These are phyloP conservation scores for Sebastes variabilis DNA, from an alignment of 2,797 vertebrate species.

Conservation along the genomic window DNA sequence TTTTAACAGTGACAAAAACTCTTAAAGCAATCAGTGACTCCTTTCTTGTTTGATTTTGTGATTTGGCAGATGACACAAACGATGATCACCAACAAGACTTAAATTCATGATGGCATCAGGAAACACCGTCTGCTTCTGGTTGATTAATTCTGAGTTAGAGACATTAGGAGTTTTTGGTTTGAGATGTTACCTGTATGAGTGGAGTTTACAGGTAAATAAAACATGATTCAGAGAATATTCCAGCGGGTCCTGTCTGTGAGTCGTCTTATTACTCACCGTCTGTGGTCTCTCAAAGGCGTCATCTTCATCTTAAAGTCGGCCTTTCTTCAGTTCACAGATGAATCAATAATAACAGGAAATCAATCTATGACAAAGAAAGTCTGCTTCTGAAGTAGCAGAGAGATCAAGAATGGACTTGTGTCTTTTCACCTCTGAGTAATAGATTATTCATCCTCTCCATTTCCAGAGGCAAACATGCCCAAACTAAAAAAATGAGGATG, in stretches of 20 bases:
- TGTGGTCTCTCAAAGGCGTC: neutral
- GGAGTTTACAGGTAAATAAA: neutral
- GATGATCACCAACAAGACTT: neutral
- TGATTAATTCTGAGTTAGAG: too few relatives aligned
- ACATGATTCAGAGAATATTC: neutral
- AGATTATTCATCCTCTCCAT: neutral
- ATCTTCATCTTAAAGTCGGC: neutral
- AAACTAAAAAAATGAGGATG: neutral
- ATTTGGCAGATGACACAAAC: neutral
- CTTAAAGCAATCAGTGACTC: neutral
- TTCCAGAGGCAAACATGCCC: neutral
- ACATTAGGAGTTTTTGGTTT: neutral
- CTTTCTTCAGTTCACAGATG: neutral
- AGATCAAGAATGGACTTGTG: constrained; percentile 28
- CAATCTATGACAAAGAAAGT: neutral
- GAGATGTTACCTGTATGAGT: neutral
- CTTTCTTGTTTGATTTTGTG: neutral
- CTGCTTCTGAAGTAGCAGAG: neutral
- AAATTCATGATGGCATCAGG: too few relatives aligned
- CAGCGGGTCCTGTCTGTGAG: neutral
- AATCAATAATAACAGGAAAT: neutral
- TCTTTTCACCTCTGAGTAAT: neutral
- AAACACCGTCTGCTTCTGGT: too few relatives aligned
- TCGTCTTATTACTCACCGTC: neutral
- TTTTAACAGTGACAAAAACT: neutral